Base-by-base conservation (phyloP, 2,797 vertebrate species). In the Enteromius mattozi region DNA sequence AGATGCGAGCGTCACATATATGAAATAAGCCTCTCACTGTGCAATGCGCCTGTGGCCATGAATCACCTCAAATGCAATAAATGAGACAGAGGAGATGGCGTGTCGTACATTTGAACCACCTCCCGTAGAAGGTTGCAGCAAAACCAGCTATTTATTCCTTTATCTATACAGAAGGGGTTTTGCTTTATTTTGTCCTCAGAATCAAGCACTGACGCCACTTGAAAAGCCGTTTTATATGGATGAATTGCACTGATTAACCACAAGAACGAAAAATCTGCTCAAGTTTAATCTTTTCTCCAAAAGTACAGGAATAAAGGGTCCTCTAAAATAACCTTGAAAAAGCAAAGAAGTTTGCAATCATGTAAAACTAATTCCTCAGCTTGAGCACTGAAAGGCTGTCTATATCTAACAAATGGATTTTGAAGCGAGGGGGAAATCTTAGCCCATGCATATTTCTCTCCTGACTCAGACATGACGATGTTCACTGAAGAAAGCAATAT, bases 1-100 rank as follows among this genome's bases (percentile, higher is more conserved):
- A 2, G 82, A 69, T 54, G 59, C 85, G 82, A 85, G 81, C 80
- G 2, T 40, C 76, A 71, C 71, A 75, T 85, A 61, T 78, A 76
- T 88, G 88, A 81, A 87, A 84, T 87, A 86, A 87, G 75, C 79
- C 54, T 51, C 84, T 87, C 12, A 6, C 81, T 71, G 47, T 79
- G 77, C n/a, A 40, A 19, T 79, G 42, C 30, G 33, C 33, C 69
- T 84, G 63, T 80, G 27, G 17, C 51, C 86, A 65, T 72, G 80
- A 79, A 24, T 89, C 33, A 81, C 24, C 74, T 66, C 24, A 77
- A 76, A 89, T 27, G 19, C 84, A 86, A 56, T 69, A 83, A 63
- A 56, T 82, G 30, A 86, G 70, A 86, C 83, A 84, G 21, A 40
- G 35, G 63, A 71, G 24, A 70, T 42, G 76, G 21, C 14, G 14